Evolutionary conservation across 2,797 vertebrate species (phyloP).

Genomic region (Artibeus lituratus): DNA sequence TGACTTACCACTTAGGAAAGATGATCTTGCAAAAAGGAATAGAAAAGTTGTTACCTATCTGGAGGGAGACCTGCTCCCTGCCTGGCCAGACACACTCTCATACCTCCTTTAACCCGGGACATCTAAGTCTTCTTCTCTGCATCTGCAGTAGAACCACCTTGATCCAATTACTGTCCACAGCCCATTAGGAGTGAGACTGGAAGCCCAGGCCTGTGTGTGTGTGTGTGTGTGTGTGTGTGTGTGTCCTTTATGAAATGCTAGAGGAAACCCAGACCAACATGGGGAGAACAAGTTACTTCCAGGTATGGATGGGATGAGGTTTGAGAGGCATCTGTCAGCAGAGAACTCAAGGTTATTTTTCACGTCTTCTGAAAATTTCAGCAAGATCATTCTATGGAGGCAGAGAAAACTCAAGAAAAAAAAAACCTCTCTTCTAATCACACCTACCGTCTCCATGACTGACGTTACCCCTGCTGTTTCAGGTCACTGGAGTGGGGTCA

Average conservation of each 20-base stretch:
- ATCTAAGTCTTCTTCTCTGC: slow-evolving; percentile 86
- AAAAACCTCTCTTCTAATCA: slow-evolving; percentile 92
- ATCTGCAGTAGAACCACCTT: slow-evolving; percentile 85
- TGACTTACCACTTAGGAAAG: slow-evolving; percentile 93
- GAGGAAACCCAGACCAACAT: slow-evolving; percentile 91
- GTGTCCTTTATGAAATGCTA: slow-evolving; percentile 88
- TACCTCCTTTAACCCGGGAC: slow-evolving; percentile 76
- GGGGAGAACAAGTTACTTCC: slow-evolving; percentile 83
- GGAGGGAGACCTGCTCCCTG: slow-evolving; percentile 92
- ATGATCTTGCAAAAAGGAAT: slow-evolving; percentile 94
- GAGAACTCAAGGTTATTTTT: slow-evolving; percentile 87
- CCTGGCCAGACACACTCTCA: slow-evolving; percentile 89
- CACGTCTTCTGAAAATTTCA: slow-evolving; percentile 89
- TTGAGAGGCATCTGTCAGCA: slow-evolving; percentile 86
- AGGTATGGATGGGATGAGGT: not conserved
- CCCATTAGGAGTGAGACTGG: slow-evolving; percentile 83
- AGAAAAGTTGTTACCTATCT: slow-evolving; percentile 84
- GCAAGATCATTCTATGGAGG: slow-evolving; percentile 92
- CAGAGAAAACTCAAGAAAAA: slow-evolving; percentile 95
- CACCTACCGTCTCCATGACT: not conserved
- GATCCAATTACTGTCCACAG: slow-evolving; percentile 91
- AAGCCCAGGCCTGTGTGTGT: slow-evolving; percentile 85
- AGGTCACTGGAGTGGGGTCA: slow-evolving; percentile 23
- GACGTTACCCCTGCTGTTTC: not conserved
- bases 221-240: slow-evolving; percentile 90